A percentile compares a stretch with the other conserved stretches of the same genome.
Evolutionary conservation across 2,113 vertebrate genomes (phyloP).

Genomic region (Malurus melanocephalus): DNA sequence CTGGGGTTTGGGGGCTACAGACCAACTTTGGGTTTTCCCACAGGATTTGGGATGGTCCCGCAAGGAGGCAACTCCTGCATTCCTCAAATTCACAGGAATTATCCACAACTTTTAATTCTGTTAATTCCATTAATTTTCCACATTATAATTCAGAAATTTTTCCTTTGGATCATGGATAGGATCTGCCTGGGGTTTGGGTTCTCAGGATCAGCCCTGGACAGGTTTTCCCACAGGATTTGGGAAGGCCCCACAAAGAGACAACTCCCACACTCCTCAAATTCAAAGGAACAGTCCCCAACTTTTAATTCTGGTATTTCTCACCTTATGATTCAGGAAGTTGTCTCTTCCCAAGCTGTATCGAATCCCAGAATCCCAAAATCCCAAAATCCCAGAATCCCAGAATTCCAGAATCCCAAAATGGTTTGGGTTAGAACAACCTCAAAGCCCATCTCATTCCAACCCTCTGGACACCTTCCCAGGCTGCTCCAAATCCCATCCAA

Average conservation of each 20-base stretch:
- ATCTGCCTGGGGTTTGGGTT: rapidly evolving
- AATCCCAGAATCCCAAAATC: no score
- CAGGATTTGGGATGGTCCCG: background rate
- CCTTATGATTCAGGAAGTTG: background rate
- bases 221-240: background rate
- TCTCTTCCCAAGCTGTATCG: background rate
- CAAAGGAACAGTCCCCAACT: background rate
- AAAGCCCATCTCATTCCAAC: background rate
- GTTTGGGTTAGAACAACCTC: background rate
- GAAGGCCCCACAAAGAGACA: background rate
- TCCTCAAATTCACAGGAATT: rapidly evolving
- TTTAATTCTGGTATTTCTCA: background rate
- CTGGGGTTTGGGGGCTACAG: background rate
- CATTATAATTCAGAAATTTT: background rate
- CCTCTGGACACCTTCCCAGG: background rate
- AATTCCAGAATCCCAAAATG: no score
- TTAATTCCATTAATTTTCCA: background rate
- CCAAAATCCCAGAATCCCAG: no score
- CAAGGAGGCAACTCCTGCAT: background rate
- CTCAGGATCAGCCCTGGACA: background rate
- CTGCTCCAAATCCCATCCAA: background rate
- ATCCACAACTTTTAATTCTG: background rate
- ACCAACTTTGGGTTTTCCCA: background rate
- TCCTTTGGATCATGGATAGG: background rate
- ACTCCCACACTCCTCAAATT: background rate